Evolutionary conservation across 2,113 vertebrate species (phyloP), one percentile per base, ranked within the genome.

Genomic region (Rhinopomastus cyanomelas): DNA sequence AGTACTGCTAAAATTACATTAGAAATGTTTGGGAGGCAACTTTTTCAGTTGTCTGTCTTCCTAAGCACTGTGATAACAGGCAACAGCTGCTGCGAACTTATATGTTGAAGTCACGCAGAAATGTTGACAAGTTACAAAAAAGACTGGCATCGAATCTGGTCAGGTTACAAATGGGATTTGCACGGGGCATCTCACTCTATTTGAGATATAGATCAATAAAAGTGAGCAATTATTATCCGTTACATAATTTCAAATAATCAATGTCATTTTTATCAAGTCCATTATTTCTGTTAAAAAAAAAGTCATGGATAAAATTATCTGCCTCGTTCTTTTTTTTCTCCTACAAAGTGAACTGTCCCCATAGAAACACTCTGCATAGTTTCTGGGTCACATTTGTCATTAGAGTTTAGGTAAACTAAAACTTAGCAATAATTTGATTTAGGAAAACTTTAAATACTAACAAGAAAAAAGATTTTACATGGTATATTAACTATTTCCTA

Each of bases 71-170:
- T 62, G 85, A 92, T 89, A 94, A 87, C 85, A 91, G 51, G 55
- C 85, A 87, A 62, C 75, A 96, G 76, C 76, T 95, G 92, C 76
- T 90, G 60, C 30, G 79, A 79, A 87, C 15, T 87, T 93, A 16
- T n/a, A 85, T 87, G 62, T 79, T 85, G 85, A 82, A 91, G 51
- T 92, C 62, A 85, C 0, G 1, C 25, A 73, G 60, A 96, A 95
- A 75, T 51, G 53, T 81, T 94, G 78, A 81, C 69, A 87, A 91
- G 83, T 48, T 44, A 89, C 56, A 68, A 61, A 91, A 82, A 91
- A 74, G 53, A 29, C 53, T 72, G 51, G 26, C 57, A 48, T 9
- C 74, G 57, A 78, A 81, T 53, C 48, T 74, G 25, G 26, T 60
- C 26, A 81, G 29, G 71, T 88, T 86, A 57, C 39, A 56, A 71